phyloP scores from a whole-genome alignment of 2,888 invertebrate species.

The Heliconius sara region DNA sequence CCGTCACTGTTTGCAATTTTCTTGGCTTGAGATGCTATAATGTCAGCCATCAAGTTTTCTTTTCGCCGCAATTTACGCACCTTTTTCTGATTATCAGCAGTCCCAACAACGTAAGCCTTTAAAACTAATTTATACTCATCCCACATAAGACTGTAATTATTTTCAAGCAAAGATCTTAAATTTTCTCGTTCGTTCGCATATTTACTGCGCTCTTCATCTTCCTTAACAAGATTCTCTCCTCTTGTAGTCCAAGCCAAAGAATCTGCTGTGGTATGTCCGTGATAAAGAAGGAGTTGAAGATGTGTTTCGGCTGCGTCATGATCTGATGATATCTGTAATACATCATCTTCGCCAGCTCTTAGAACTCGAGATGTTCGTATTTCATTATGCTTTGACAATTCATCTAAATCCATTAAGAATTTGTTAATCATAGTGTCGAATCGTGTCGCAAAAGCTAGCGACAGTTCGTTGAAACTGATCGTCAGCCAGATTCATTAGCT shows the following conservation, averaged over 20 bases:
- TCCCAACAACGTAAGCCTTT: conserved; percentile 67
- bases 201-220: conserved; percentile 72
- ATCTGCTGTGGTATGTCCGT: conserved; percentile 68
- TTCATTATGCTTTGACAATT: conserved; percentile 64
- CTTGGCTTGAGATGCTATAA: conserved; percentile 74
- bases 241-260: conserved; percentile 68
- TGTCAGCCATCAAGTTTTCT: conserved; percentile 76
- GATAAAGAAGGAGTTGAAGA: conserved; percentile 70
- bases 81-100: conserved; percentile 74
- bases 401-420: conserved; percentile 68
- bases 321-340: conserved; percentile 57
- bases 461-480: conserved; percentile 86
- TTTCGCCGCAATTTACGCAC: conserved; percentile 71
- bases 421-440: conserved; percentile 85
- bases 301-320: conserved; percentile 73
- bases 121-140: conserved; percentile 73
- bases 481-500: conserved; percentile 85
- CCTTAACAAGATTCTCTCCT: conserved; percentile 74
- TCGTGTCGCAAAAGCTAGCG: conserved; percentile 85
- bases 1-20: conserved; percentile 73
- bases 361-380: conserved; percentile 59
- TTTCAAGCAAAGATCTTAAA: conserved; percentile 70
- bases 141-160: conserved; percentile 69
- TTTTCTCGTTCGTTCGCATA: conserved; percentile 66
- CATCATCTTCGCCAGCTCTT: conserved; percentile 61